Base-by-base conservation (phyloP, 92 coral and sea anemone species). In the Heteractis magnifica region DNA sequence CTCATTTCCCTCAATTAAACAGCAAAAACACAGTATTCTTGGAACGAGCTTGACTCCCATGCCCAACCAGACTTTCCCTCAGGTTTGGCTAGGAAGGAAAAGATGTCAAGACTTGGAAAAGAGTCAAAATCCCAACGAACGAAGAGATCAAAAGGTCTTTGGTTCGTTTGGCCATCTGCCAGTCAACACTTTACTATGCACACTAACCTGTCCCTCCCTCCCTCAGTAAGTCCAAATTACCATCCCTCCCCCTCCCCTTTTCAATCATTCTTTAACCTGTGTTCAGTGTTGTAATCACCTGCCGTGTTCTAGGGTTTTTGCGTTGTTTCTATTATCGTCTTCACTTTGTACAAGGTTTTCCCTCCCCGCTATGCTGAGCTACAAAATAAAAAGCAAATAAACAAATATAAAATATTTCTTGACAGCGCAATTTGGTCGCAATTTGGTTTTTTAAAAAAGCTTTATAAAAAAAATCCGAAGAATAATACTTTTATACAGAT, bases 71-170 rank as follows among this genome's bases (percentile, higher is more conserved):
- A 80, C 83, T 72, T 60, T 62, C 53, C 26, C 10, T 51, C 52
- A 80, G 75, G 83, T 80, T 80, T 80, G 83, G 59, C 83, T 62
- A 50, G 83, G 8, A 58, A 65, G 41, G 73, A 80, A 65, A 64
- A 52, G 75, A 80, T 65, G 52, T 48, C 75, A 62, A 65, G 56
- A 80, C 84, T 86, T 92, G 95, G 95, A 92, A 87, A 89, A 76
- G 88, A 92, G 91, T 92, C 95, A 92, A 92, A 90, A 85, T 76
- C 80, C 81, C 84, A 79, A 52, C 85, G 77, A 86, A 78, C 89
- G 49, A n/a, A 72, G 64, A 72, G 78, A 88, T 59, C 92, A 80
- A 80, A 10, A 80, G 83, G 83, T 80, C 87, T 81, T 71, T 41
- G 65, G 68, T 59, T 34, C 82, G 49, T 62, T 76, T 89, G 92